Conservation (phyloP, 1,140 invertebrate species). For the Zaprionus vittiger region DNA sequence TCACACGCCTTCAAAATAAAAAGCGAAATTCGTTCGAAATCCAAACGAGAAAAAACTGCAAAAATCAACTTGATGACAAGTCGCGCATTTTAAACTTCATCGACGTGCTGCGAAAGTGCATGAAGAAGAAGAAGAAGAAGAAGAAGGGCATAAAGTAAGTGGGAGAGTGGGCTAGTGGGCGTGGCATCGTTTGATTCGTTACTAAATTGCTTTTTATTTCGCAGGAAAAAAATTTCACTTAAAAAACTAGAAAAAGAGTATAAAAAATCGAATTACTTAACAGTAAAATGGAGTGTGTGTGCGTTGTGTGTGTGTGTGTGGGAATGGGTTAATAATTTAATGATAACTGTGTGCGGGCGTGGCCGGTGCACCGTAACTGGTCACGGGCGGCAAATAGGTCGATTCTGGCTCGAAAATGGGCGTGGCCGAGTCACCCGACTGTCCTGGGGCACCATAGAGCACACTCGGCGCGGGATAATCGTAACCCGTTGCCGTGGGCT, state of each 20-base stretch:
- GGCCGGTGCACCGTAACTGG: slow-evolving; percentile 55
- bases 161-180: slow-evolving; percentile 16
- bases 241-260: slow-evolving; percentile 34
- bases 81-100: slow-evolving; percentile 40
- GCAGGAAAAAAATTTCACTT: slow-evolving; percentile 17
- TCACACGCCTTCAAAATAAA: slow-evolving; percentile 41
- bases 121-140: slow-evolving; percentile 22
- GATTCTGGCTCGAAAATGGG: slow-evolving; percentile 73
- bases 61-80: slow-evolving; percentile 20
- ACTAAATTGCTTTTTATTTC: not conserved
- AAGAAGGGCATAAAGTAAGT: slow-evolving; percentile 18
- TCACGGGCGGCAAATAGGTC: slow-evolving; percentile 61
- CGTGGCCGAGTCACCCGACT: slow-evolving; percentile 70
- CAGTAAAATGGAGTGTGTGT: not conserved
- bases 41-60: not conserved
- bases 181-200: slow-evolving; percentile 2
- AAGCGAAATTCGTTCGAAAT: slow-evolving; percentile 44
- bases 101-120: slow-evolving; percentile 31
- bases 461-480: slow-evolving; percentile 59
- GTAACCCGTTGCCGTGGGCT: slow-evolving; percentile 62
- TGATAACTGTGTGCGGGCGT: slow-evolving; percentile 63
- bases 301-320: not conserved
- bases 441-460: slow-evolving; percentile 64
- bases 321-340: slow-evolving; percentile 54
- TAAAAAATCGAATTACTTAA: slow-evolving; percentile 10